Conservation (phyloP, 1,140 invertebrate genomes). For the Drosophila rufa region DNA sequence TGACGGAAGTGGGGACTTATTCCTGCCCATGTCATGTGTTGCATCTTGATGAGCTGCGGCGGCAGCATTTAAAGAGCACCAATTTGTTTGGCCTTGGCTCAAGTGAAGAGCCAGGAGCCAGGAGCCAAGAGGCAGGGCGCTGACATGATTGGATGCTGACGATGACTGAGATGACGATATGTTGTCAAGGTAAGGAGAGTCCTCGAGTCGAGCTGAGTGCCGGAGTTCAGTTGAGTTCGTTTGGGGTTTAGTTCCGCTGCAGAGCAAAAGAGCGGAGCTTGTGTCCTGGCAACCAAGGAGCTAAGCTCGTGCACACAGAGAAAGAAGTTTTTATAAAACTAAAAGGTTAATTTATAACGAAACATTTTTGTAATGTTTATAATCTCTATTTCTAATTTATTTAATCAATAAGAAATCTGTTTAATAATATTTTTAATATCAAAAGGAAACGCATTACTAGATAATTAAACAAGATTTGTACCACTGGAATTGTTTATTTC, state of each 20-base stretch:
- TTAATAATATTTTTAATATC: neutral
- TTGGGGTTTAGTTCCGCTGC: conserved; percentile 39
- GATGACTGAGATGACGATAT: conserved; percentile 54
- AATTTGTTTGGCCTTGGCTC: conserved; percentile 42
- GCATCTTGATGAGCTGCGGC: conserved; percentile 49
- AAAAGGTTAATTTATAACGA: too few species aligned
- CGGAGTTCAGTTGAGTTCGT: conserved; percentile 46
- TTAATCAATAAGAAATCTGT: neutral
- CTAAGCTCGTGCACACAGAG: conserved; percentile 9
- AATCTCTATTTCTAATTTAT: too few species aligned
- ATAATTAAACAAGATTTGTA: neutral
- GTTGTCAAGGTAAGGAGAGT: conserved; percentile 52
- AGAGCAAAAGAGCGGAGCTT: conserved; percentile 20
- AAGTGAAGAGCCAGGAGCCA: conserved; percentile 1
- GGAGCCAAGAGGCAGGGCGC: conserved; percentile 8
- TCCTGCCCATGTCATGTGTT: conserved; percentile 42
- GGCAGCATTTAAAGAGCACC: conserved; percentile 44
- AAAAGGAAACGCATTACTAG: too few species aligned
- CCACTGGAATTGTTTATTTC: neutral
- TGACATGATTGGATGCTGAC: conserved; percentile 57
- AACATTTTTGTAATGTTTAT: too few species aligned
- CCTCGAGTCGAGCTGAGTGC: conserved; percentile 30
- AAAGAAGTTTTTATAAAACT: neutral
- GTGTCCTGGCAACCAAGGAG: conserved; percentile 65
- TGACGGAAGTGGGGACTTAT: conserved; percentile 31